These are phyloP conservation scores for Crenuchus spilurus DNA, from an alignment of 2,797 vertebrate genomes.

Conservation along the genomic window DNA sequence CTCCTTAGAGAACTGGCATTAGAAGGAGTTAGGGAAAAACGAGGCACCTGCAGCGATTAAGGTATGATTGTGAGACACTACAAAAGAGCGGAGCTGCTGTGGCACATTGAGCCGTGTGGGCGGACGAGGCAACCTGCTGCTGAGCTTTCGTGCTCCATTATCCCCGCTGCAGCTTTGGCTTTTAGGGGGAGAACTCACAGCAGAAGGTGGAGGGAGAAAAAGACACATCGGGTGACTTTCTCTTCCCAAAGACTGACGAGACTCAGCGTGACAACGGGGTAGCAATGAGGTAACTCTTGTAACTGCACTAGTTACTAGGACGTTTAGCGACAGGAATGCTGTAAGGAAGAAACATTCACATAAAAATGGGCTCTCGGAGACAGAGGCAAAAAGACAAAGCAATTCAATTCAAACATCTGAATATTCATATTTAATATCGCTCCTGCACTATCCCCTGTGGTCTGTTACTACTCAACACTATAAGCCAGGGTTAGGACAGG, in stretches of 20 bases:
- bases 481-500: too few species aligned
- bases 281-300: conserved; percentile 14
- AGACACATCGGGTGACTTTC: neutral
- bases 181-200: conserved; percentile 10
- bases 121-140: conserved; percentile 71
- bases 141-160: conserved; percentile 68
- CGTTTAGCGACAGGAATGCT: conserved; percentile 1
- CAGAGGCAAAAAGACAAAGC: too few species aligned
- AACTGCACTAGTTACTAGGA: conserved; percentile 17
- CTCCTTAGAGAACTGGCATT: neutral
- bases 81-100: conserved; percentile 69
- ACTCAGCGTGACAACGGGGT: conserved; percentile 23
- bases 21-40: neutral
- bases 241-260: conserved; percentile 2
- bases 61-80: conserved; percentile 63
- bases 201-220: conserved; percentile 3
- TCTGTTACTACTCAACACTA: too few species aligned
- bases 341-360: conserved; percentile 7
- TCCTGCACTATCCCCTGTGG: too few species aligned
- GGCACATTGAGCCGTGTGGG: conserved; percentile 69
- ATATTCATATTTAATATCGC: too few species aligned
- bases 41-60: conserved; percentile 5
- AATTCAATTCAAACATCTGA: too few species aligned
- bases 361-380: neutral
- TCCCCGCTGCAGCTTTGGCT: conserved; percentile 30